phyloP scores from a whole-genome alignment of 2,113 vertebrate species.

The Chascanopsetta lugubris region DNA sequence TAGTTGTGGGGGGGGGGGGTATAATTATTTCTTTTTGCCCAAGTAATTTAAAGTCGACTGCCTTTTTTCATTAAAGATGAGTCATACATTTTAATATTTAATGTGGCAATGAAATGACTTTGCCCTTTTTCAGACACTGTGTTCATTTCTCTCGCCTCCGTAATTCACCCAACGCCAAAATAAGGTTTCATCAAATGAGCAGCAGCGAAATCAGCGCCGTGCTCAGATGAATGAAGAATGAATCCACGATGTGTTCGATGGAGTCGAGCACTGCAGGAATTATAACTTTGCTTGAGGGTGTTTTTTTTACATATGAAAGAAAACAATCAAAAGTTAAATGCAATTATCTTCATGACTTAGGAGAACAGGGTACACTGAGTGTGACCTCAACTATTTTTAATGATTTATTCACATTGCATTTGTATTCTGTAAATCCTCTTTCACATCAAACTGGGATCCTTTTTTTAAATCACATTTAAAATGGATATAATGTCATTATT shows the following conservation, averaged over 20 bases:
- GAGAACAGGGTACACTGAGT: too few relatives aligned
- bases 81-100: constrained; percentile 41
- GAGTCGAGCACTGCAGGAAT: constrained; percentile 13
- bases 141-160: constrained; percentile 34
- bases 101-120: constrained; percentile 32
- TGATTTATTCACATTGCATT: not conserved
- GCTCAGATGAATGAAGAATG: constrained; percentile 22
- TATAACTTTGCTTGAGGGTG: not conserved
- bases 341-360: not conserved
- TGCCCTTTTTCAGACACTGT: constrained; percentile 14
- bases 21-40: constrained; percentile 3
- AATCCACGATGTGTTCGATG: constrained; percentile 21
- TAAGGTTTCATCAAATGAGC: constrained; percentile 27
- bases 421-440: not conserved
- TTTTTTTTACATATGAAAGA: not conserved
- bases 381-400: not conserved
- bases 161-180: constrained; percentile 19
- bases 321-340: not conserved
- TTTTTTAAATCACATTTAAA: too few relatives aligned
- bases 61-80: too few relatives aligned
- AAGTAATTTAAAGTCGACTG: constrained; percentile 15
- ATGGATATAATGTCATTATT: too few relatives aligned
- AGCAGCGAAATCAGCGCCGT: constrained; percentile 19
- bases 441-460: not conserved
- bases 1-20: too few relatives aligned